Conservation (phyloP, 1,140 invertebrate genomes). For the Zaprionus africanus region DNA sequence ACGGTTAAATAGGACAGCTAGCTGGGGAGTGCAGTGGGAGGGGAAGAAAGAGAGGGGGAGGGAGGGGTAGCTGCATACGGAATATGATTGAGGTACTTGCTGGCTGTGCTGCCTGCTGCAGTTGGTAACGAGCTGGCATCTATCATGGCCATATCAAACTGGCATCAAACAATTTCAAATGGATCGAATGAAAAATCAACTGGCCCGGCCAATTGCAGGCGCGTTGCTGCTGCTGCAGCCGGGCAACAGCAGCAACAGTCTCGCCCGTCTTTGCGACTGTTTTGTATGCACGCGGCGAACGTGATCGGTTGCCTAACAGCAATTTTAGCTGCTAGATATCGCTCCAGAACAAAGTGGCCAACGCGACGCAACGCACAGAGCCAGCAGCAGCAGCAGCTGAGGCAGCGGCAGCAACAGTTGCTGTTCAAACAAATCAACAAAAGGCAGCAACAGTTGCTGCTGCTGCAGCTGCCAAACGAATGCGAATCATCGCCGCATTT, state of each 20-base stretch:
- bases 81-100: slow-evolving; percentile 78
- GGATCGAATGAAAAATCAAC: slow-evolving; percentile 81
- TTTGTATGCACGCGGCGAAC: slow-evolving; percentile 80
- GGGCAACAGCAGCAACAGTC: background rate
- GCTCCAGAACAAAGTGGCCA: slow-evolving; percentile 77
- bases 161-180: slow-evolving; percentile 82
- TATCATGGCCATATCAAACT: slow-evolving; percentile 81
- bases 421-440: slow-evolving; percentile 34
- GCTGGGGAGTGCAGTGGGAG: background rate
- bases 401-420: slow-evolving; percentile 15
- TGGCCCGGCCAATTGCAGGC: slow-evolving; percentile 64
- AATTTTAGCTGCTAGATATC: slow-evolving; percentile 63
- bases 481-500: slow-evolving; percentile 54
- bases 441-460: slow-evolving; percentile 42
- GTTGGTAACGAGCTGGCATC: slow-evolving; percentile 72
- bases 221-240: slow-evolving; percentile 2
- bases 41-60: background rate
- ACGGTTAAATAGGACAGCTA: slow-evolving; percentile 8
- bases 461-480: slow-evolving; percentile 41
- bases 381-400: slow-evolving; percentile 16
- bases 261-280: slow-evolving; percentile 45
- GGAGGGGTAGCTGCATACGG: slow-evolving; percentile 17
- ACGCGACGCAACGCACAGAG: slow-evolving; percentile 50
- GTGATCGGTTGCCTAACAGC: slow-evolving; percentile 72
- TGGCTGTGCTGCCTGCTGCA: slow-evolving; percentile 16